Percentiles rank a stretch among this genome's conserved stretches.
phyloP scores from a whole-genome alignment of 2,888 invertebrate species.

The Phengaris arion region DNA sequence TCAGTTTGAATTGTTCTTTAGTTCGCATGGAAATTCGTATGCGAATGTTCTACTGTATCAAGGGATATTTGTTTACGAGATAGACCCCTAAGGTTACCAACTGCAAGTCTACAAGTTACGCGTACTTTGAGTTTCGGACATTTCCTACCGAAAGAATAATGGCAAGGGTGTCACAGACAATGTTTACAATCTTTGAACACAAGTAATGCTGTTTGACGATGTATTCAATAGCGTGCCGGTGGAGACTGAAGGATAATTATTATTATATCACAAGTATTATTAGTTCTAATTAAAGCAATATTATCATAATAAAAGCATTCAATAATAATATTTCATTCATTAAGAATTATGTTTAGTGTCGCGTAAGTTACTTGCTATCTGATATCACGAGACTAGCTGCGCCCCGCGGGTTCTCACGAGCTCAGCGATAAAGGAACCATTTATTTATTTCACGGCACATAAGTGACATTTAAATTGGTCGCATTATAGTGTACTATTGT shows the following conservation, averaged over 20 bases:
- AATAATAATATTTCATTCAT: conserved; percentile 9
- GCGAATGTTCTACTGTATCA: no score
- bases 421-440: neutral
- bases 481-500: no score
- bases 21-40: no score
- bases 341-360: neutral
- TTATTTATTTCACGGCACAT: neutral
- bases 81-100: no score
- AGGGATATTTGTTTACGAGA: no score
- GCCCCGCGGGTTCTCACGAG: neutral
- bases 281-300: neutral
- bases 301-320: neutral
- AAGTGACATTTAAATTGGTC: no score
- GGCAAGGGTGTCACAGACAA: neutral
- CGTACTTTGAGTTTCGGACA: no score
- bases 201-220: neutral
- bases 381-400: neutral
- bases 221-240: neutral
- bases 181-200: neutral
- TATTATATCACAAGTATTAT: neutral
- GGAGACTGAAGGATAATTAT: neutral
- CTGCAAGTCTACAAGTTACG: no score
- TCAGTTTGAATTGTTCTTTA: neutral
- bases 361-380: neutral
- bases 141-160: neutral